These are phyloP conservation scores for Tragelaphus imberbis DNA, from an alignment of 2,113 vertebrate species.

Conservation along the genomic window DNA sequence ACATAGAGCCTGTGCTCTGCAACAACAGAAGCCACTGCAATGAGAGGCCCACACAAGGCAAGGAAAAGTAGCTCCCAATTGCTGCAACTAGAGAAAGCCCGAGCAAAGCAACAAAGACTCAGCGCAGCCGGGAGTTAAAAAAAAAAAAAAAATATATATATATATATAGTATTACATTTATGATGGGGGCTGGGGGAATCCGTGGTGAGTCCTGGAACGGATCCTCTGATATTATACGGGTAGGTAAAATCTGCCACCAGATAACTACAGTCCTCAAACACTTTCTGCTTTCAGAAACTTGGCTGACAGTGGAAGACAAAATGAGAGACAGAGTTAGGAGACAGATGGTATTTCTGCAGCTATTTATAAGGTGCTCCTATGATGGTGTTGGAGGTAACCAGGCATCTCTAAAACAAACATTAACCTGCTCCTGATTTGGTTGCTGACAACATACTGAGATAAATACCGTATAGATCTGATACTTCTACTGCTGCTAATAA, in stretches of 20 bases:
- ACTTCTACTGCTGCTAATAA: neutral
- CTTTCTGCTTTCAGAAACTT: neutral
- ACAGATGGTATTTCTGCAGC: neutral
- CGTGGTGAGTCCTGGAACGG: neutral
- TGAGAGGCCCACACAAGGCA: neutral
- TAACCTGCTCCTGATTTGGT: neutral
- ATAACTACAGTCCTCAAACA: neutral
- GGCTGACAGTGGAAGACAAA: neutral
- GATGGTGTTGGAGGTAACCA: neutral
- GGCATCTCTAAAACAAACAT: neutral
- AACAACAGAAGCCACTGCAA: neutral
- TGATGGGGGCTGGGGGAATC: neutral
- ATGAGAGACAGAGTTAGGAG: neutral
- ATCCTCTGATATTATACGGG: neutral
- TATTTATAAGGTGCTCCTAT: neutral
- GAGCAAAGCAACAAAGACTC: neutral
- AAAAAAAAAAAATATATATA: neutral
- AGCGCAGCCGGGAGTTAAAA: accelerated
- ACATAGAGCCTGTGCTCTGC: neutral
- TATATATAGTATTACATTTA: neutral
- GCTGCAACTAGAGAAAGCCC: neutral
- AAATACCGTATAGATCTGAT: neutral
- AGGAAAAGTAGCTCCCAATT: neutral
- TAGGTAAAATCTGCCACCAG: neutral
- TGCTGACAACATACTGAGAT: neutral